A percentile compares a stretch with the other conserved stretches of the same genome.
Conservation (phyloP, 2,888 invertebrate species). For the Dasysyrphus tricinctus region DNA sequence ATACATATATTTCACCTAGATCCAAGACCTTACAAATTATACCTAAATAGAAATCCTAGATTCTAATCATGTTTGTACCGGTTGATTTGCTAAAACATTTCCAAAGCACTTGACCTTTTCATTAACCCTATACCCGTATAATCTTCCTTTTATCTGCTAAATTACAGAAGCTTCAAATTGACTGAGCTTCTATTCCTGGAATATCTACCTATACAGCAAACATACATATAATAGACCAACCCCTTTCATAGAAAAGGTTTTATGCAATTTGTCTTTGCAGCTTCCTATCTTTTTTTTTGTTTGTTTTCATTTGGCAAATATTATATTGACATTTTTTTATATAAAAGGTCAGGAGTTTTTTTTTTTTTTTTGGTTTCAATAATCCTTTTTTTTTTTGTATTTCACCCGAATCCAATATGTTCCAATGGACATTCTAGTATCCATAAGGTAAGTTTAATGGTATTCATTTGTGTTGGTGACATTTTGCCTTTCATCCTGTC, state of each 20-base stretch:
- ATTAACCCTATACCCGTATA: conserved; percentile 51
- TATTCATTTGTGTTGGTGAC: conserved; percentile 62
- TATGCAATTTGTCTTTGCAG: conserved; percentile 29
- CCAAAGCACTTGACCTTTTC: conserved; percentile 27
- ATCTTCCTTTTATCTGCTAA: conserved; percentile 34
- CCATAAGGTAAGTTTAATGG: conserved; percentile 65
- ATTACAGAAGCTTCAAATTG: conserved; percentile 30
- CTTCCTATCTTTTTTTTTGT: conserved; percentile 6
- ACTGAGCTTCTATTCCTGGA: conserved; percentile 1
- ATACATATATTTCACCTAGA: not conserved
- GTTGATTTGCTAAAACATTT: conserved; percentile 14
- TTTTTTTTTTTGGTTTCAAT: not conserved
- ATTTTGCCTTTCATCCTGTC: conserved; percentile 66
- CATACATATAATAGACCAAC: not conserved
- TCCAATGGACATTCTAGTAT: conserved; percentile 30
- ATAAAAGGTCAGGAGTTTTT: not conserved
- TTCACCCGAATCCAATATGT: conserved; percentile 10
- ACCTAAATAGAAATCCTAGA: conserved; percentile 11
- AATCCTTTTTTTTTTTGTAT: conserved; percentile 10
- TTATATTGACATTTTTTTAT: conserved; percentile 8
- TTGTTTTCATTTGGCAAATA: conserved; percentile 12
- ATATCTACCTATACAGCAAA: not conserved
- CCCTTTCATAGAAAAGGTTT: conserved; percentile 8
- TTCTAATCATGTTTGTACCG: conserved; percentile 14
- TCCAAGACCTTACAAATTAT: not conserved